A percentile compares a stretch with the other conserved stretches of the same genome.
Conservation (phyloP, 2,888 invertebrate species). For the Drosophila recens region DNA sequence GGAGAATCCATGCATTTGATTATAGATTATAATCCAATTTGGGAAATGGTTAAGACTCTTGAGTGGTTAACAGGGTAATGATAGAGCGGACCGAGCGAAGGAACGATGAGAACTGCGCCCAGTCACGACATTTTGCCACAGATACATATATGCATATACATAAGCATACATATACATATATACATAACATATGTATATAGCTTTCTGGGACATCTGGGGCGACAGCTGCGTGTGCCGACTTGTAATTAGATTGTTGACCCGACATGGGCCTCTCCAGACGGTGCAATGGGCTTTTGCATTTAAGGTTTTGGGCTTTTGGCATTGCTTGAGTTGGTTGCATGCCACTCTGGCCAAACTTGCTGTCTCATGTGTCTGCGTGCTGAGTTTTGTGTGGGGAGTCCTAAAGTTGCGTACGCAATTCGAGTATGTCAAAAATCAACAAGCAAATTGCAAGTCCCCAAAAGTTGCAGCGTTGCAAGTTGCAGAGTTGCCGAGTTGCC, state of each 20-base stretch:
- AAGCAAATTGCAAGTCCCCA: slow-evolving; percentile 39
- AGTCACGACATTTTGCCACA: slow-evolving; percentile 49
- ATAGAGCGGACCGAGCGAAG: neutral
- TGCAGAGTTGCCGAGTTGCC: neutral
- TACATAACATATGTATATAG: neutral
- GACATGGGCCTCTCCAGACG: slow-evolving; percentile 16
- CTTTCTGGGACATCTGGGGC: slow-evolving; percentile 32
- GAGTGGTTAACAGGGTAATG: slow-evolving; percentile 10
- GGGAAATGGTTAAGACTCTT: slow-evolving; percentile 16
- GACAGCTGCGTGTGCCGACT: slow-evolving; percentile 58
- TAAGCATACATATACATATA: neutral
- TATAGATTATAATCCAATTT: slow-evolving; percentile 31
- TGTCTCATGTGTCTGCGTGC: slow-evolving; percentile 37
- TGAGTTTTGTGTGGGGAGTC: slow-evolving; percentile 26
- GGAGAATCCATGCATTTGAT: slow-evolving; percentile 20
- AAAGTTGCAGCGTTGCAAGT: slow-evolving; percentile 5
- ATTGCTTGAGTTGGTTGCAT: slow-evolving; percentile 17
- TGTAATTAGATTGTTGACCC: slow-evolving; percentile 64
- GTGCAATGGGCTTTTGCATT: slow-evolving; percentile 7
- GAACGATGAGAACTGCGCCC: slow-evolving; percentile 37
- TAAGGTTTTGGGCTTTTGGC: slow-evolving; percentile 1
- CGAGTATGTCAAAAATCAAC: slow-evolving; percentile 45
- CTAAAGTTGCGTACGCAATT: slow-evolving; percentile 50
- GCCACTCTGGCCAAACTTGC: slow-evolving; percentile 29
- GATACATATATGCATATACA: neutral